These are phyloP conservation scores for Tridacna crocea DNA, from an alignment of 2,888 invertebrate species.

Conservation along the genomic window DNA sequence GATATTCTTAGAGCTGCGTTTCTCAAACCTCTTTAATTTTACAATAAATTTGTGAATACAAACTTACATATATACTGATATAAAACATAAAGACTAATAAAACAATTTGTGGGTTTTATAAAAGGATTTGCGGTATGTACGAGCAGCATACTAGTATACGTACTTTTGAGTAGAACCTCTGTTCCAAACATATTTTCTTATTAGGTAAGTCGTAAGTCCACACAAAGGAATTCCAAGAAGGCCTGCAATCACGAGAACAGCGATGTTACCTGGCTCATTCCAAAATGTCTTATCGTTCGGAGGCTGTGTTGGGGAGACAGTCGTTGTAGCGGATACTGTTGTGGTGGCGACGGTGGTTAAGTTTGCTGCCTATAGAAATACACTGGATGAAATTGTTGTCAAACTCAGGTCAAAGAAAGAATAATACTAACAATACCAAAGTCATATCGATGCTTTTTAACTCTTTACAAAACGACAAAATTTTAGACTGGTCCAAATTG, in stretches of 20 bases:
- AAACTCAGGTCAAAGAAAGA: neutral
- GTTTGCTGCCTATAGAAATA: neutral
- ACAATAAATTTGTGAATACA: too few relatives aligned
- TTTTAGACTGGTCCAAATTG: too few relatives aligned
- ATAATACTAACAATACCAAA: neutral
- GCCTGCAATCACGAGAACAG: constrained; percentile 22
- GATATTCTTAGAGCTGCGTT: too few relatives aligned
- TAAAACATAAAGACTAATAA: too few relatives aligned
- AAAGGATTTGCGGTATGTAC: too few relatives aligned
- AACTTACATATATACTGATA: too few relatives aligned
- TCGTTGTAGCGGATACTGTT: constrained; percentile 2
- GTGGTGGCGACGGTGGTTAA: constrained; percentile 10
- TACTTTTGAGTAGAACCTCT: neutral
- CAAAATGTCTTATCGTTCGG: constrained; percentile 27
- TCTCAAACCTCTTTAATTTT: too few relatives aligned
- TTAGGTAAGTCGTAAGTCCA: constrained; percentile 13
- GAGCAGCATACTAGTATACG: neutral
- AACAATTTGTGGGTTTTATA: too few relatives aligned
- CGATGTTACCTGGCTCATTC: constrained; percentile 36
- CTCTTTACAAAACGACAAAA: neutral
- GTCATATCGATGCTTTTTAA: neutral
- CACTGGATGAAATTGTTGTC: neutral
- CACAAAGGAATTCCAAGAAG: constrained; percentile 11
- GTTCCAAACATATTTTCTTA: constrained; percentile 7
- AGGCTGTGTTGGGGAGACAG: neutral